These are phyloP conservation scores for Cepphus grylle DNA, from an alignment of 2,113 vertebrate genomes.

Conservation along the genomic window DNA sequence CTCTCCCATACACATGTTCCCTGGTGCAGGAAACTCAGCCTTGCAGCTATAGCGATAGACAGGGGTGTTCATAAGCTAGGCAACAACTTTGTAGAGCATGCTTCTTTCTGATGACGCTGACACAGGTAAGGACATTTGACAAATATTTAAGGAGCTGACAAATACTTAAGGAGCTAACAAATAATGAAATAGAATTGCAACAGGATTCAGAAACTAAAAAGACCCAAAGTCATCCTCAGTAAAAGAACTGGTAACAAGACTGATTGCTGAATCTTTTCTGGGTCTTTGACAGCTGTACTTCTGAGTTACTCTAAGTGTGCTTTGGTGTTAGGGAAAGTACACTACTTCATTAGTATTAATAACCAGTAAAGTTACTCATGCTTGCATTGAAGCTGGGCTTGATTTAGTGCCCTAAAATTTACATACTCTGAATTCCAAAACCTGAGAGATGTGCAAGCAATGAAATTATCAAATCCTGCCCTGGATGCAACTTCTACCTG, in stretches of 20 bases:
- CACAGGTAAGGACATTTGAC: background rate
- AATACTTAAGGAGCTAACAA: background rate
- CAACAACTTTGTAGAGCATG: background rate
- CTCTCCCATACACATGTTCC: background rate
- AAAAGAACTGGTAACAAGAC: background rate
- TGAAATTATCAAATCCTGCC: background rate
- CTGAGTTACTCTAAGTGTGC: background rate
- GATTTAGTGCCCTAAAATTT: background rate
- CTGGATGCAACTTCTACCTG: background rate
- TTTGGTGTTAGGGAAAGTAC: background rate
- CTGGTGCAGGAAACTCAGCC: background rate
- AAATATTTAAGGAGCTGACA: background rate
- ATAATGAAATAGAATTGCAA: background rate
- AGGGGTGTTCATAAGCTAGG: background rate
- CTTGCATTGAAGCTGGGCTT: background rate
- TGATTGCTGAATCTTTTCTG: rapidly evolving
- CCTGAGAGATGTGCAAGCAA: background rate
- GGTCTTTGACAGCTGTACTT: background rate
- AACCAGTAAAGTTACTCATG: background rate
- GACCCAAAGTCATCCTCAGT: background rate
- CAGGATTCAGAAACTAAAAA: background rate
- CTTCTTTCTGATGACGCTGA: background rate
- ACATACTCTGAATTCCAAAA: background rate
- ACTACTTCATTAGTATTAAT: background rate
- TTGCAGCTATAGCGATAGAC: background rate